A percentile compares a stretch with the other conserved stretches of the same genome.
phyloP scores from a whole-genome alignment of 1,140 invertebrate genomes.

The Colletes gigas region DNA sequence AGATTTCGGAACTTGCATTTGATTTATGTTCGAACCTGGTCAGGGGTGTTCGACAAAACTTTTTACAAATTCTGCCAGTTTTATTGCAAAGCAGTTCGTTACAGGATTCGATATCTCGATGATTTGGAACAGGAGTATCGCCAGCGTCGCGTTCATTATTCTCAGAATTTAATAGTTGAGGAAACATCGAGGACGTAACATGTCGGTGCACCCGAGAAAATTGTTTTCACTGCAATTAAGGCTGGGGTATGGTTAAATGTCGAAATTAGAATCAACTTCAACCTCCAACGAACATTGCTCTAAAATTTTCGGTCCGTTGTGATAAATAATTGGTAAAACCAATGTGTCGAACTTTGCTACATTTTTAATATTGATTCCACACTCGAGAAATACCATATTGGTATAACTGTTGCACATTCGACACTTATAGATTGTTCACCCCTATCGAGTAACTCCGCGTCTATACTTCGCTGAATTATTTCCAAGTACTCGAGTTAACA shows the following conservation, averaged over 20 bases:
- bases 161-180: slow-evolving; percentile 32
- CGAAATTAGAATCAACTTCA: slow-evolving; percentile 14
- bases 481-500: not conserved
- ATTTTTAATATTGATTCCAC: no score
- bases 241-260: slow-evolving; percentile 18
- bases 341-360: no score
- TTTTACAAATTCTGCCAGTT: not conserved
- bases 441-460: no score
- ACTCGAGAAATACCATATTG: no score
- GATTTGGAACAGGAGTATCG: slow-evolving; percentile 1
- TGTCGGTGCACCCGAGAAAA: slow-evolving; percentile 30
- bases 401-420: no score
- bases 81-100: not conserved
- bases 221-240: slow-evolving; percentile 31
- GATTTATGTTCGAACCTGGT: not conserved
- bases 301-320: no score
- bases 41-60: not conserved
- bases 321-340: no score
- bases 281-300: no score
- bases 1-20: no score
- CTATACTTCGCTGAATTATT: no score
- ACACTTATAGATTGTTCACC: no score
- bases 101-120: slow-evolving; percentile 22
- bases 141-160: not conserved
- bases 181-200: slow-evolving; percentile 35